A percentile compares a stretch with the other conserved stretches of the same genome.
Conservation (phyloP, 1,140 invertebrate species). For the Zaprionus africanus region DNA sequence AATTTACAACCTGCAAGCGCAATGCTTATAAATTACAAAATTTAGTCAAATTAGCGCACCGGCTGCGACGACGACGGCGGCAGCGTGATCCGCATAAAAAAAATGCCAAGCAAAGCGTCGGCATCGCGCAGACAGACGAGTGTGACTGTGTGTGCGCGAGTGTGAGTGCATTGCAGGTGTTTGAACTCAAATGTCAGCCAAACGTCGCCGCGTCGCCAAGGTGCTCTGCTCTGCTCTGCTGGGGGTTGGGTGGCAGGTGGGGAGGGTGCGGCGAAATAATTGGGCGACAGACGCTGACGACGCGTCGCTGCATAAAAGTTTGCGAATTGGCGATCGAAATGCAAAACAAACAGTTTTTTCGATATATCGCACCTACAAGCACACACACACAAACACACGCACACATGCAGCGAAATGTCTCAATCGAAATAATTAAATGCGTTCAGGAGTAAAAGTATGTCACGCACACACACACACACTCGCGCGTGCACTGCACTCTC, state of each 20-base stretch:
- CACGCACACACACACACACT: constrained; percentile 41
- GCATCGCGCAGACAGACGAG: constrained; percentile 15
- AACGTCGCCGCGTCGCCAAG: constrained; percentile 51
- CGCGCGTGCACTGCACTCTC: constrained; percentile 7
- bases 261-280: constrained; percentile 56
- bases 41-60: constrained; percentile 75
- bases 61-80: constrained; percentile 24
- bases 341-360: constrained; percentile 77
- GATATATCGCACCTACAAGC: constrained; percentile 56
- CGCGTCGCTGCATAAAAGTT: constrained; percentile 52
- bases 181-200: constrained; percentile 78
- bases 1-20: constrained; percentile 62
- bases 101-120: constrained; percentile 65
- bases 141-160: constrained; percentile 7
- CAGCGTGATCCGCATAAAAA: constrained; percentile 57
- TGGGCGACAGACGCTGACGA: constrained; percentile 75
- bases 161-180: constrained; percentile 76
- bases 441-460: constrained; percentile 79
- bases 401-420: constrained; percentile 55
- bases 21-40: constrained; percentile 64
- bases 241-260: background rate
- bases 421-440: constrained; percentile 80
- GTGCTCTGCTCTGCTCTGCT: constrained; percentile 1
- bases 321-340: constrained; percentile 61
- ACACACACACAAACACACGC: constrained; percentile 18